These are phyloP conservation scores for Palythoa grandiflora DNA, from an alignment of 92 coral and sea anemone genomes.

Conservation along the genomic window DNA sequence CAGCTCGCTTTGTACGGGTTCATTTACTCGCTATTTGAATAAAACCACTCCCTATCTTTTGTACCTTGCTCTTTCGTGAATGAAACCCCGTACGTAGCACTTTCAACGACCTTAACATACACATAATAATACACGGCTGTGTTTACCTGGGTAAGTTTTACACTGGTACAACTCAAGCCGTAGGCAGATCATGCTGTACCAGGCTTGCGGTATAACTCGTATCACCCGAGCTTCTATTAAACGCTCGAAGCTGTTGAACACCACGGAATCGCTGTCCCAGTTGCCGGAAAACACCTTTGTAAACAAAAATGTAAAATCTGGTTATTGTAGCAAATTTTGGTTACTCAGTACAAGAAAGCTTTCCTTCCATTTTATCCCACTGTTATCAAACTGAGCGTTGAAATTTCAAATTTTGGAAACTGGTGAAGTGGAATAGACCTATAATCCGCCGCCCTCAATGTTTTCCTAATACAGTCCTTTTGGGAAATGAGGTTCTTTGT, in stretches of 20 bases:
- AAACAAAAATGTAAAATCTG: neutral
- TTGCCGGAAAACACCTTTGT: conserved; percentile 85
- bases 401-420: too few species aligned
- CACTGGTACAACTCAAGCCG: conserved; percentile 94
- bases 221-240: conserved; percentile 78
- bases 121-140: neutral
- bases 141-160: conserved; percentile 79
- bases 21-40: too few species aligned
- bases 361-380: neutral
- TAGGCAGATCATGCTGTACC: conserved; percentile 84
- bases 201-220: conserved; percentile 84
- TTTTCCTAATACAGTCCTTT: too few species aligned
- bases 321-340: neutral
- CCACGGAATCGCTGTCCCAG: conserved; percentile 88
- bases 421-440: too few species aligned
- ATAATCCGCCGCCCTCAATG: too few species aligned
- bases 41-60: too few species aligned
- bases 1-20: too few species aligned
- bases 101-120: neutral
- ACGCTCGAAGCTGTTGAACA: conserved; percentile 64
- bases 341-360: neutral
- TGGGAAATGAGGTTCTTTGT: too few species aligned
- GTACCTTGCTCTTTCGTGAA: too few species aligned
- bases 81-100: too few species aligned
- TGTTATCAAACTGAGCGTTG: too few species aligned